Evolutionary conservation across 2,888 invertebrate genomes (phyloP).

Genomic region (Tuta absoluta): DNA sequence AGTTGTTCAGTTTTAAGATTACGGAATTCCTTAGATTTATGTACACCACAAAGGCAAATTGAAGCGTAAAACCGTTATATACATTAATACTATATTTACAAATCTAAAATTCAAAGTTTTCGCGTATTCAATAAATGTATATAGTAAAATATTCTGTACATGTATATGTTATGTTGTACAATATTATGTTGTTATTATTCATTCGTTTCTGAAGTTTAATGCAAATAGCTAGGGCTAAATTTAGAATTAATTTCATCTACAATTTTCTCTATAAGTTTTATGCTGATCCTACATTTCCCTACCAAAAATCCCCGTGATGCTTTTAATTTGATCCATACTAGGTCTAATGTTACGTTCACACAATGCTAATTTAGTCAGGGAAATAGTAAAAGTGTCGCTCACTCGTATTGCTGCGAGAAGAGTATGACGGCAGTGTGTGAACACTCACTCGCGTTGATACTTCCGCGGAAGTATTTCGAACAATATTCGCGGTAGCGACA

Average conservation of each 20-base stretch:
- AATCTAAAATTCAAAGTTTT: constrained; percentile 36
- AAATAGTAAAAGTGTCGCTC: too few relatives aligned
- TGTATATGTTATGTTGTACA: too few relatives aligned
- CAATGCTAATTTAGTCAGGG: too few relatives aligned
- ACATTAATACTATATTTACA: constrained; percentile 60
- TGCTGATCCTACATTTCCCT: too few relatives aligned
- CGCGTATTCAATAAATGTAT: constrained; percentile 43
- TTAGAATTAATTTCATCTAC: constrained; percentile 27
- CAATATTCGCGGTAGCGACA: too few relatives aligned
- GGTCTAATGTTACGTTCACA: too few relatives aligned
- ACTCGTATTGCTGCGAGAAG: too few relatives aligned
- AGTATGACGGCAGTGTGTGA: too few relatives aligned
- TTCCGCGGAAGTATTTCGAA: too few relatives aligned
- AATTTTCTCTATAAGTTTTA: constrained; percentile 19
- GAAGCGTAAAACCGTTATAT: constrained; percentile 48
- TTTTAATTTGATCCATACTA: too few relatives aligned
- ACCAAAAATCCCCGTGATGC: too few relatives aligned
- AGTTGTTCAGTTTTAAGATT: constrained; percentile 9
- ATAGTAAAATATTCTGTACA: constrained; percentile 57
- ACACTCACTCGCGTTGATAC: too few relatives aligned
- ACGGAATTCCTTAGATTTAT: not conserved
- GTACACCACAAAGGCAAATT: constrained; percentile 38
- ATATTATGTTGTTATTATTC: constrained; percentile 27
- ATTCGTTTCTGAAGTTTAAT: constrained; percentile 19
- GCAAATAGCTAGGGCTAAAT: constrained; percentile 23